Evolutionary conservation across 2,888 invertebrate species (phyloP), one percentile per base, ranked within the genome.

Genomic region (Sarcophaga subvicina): DNA sequence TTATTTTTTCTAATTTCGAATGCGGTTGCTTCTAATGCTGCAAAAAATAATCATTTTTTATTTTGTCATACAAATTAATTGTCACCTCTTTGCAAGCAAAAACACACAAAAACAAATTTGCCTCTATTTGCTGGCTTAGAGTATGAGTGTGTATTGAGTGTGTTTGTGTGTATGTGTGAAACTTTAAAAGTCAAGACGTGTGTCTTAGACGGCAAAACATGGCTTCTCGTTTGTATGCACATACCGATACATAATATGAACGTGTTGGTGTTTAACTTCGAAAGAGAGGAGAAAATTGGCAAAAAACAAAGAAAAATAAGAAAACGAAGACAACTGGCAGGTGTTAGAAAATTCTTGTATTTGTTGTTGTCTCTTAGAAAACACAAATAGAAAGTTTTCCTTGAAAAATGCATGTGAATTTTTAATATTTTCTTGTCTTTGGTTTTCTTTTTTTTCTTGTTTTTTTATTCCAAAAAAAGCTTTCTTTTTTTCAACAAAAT

Each of bases 61-160:
- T 60, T 69, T 76, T 73, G 77, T 67, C 80, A 85, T 81, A 54
- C 69, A 77, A 85, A 81, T 78, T 81, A 81, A 81, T 73, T 73
- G 80, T 64, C 67, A 45, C 27, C 27, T 70, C 22, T 69, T 81
- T 37, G 62, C 17, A 17, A 25, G 27, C 6, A 17, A 72, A 37
- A 72, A 37, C 17, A 69, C 20, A 54, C 3, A 54, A 54, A 54
- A 54, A 54, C 12, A 54, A 54, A 54, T 54, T 54, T 37, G 8
- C 8, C 37, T 37, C 10, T 8, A 37, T 37, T 1, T 37, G 37
- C 37, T 37, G 0, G 2, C 2, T 1, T 8, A 37, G 37, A 37
- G 37, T 37, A 37, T 10, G 37, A 37, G 37, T 37, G 10, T 10
- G 10, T 37, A 2, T 37, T 8, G 2, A 37, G 37, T 8, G 8